Conservation (phyloP, 2,797 vertebrate species). For the Myotis pilosus region DNA sequence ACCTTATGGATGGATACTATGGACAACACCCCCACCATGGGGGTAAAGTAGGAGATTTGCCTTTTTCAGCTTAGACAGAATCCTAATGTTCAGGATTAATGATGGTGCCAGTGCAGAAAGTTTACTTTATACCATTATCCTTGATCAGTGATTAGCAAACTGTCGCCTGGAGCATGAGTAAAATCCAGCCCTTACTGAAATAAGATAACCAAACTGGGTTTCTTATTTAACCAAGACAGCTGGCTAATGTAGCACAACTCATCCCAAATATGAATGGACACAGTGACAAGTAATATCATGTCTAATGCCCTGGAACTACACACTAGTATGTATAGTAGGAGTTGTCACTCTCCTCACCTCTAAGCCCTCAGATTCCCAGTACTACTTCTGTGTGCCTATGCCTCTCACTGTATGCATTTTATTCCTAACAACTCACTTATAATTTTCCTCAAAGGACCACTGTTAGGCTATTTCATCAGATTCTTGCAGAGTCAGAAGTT, state of each 20-base stretch:
- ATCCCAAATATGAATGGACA: not conserved
- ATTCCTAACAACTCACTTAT: not conserved
- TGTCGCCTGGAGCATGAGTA: not conserved
- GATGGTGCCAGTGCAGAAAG: not conserved
- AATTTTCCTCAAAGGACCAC: not conserved
- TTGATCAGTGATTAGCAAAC: not conserved
- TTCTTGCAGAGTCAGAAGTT: not conserved
- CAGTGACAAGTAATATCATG: not conserved
- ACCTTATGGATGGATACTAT: not conserved
- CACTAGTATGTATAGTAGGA: not conserved
- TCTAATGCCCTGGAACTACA: not conserved
- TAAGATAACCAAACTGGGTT: not conserved
- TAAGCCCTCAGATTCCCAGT: not conserved
- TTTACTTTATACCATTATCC: not conserved
- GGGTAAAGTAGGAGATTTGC: not conserved
- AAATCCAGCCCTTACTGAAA: not conserved
- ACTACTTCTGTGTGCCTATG: not conserved
- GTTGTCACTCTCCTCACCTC: no score
- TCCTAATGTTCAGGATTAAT: not conserved
- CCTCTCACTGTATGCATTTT: not conserved
- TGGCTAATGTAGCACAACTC: not conserved
- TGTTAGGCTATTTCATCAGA: not conserved
- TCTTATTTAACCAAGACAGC: conserved; percentile 1
- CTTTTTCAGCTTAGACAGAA: not conserved
- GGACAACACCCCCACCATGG: not conserved